Evolutionary conservation across 2,113 vertebrate species (phyloP), one percentile per base, ranked within the genome.

Genomic region (Cricetomys ansorgei): DNA sequence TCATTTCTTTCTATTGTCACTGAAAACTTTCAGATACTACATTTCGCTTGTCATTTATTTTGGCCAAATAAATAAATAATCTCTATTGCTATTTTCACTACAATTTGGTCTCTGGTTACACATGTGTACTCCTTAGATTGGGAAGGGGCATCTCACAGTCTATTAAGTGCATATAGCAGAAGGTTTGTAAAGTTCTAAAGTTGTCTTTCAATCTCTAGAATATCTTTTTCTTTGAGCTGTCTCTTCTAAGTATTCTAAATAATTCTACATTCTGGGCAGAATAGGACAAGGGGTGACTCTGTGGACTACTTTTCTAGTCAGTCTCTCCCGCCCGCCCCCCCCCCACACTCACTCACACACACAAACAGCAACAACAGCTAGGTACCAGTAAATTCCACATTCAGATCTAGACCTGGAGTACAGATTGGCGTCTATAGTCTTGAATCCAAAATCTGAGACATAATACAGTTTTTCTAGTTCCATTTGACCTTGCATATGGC

Each of bases 121-220:
- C 57, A 5, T 69, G 17, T 11, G 25, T 67, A 21, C 62, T 88
- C 40, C 21, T 90, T 95, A 90, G 64, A 45, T 1, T 81, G 19
- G 73, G 27, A 95, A 40, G 5, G 4, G 27, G 1, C 40, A 91
- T 25, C 19, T 83, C 76, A 89, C 25, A 89, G 88, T 85, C 94
- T 86, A 89, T 55, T 86, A 86, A 77, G 10, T 91, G 11, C 5
- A 62, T 67, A n/a, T 79, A 90, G 43, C 7, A 91, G 9, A 64
- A 4, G 6, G 11, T 27, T 94, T n/a, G n/a, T n/a, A n/a, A n/a
- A n/a, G n/a, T n/a, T 96, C 37, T 77, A 77, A 95, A 95, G 81
- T 55, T 89, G 21, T 37, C 16, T 95, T 67, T 27, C 6, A 73
- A 19, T 86, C 64, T 53, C 23, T 86, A 10, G 37, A 86, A 48